Conservation (phyloP, 2,888 invertebrate species). For the Phaedon cochleariae region DNA sequence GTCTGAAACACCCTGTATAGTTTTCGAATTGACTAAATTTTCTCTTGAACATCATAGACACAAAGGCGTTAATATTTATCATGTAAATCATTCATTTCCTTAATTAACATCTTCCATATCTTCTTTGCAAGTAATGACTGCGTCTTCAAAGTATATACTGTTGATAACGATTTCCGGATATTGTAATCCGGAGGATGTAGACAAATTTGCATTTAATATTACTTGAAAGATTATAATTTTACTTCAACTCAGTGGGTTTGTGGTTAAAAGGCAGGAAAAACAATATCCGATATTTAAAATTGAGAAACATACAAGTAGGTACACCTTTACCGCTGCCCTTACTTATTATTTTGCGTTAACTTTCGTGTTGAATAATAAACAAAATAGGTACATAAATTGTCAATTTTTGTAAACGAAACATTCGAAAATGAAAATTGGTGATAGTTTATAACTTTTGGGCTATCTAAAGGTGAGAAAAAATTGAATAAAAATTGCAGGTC, state of each 20-base stretch:
- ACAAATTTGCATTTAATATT: slow-evolving; percentile 14
- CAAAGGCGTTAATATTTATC: slow-evolving; percentile 4
- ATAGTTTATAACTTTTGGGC: too few relatives aligned
- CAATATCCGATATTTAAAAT: neutral
- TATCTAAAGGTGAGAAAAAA: too few relatives aligned
- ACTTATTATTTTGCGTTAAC: too few relatives aligned
- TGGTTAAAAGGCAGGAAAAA: neutral
- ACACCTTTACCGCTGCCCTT: too few relatives aligned
- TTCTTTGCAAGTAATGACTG: slow-evolving; percentile 15
- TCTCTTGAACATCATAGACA: neutral
- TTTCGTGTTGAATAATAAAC: too few relatives aligned
- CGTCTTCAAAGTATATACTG: slow-evolving; percentile 15
- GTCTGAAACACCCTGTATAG: too few relatives aligned
- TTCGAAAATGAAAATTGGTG: too few relatives aligned
- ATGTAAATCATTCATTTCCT: slow-evolving; percentile 18
- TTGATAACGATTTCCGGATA: slow-evolving; percentile 17
- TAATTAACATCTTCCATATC: slow-evolving; percentile 10
- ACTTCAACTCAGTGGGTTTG: neutral
- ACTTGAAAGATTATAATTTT: slow-evolving; percentile 13
- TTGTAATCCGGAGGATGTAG: slow-evolving; percentile 11
- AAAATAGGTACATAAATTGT: too few relatives aligned
- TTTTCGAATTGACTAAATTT: neutral
- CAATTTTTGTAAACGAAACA: too few relatives aligned
- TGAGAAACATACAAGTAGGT: neutral
- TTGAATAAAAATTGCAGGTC: too few relatives aligned